Evolutionary conservation across 1,140 invertebrate species (phyloP), one percentile per base, ranked within the genome.

Genomic region (Lutraria rhynchaena): DNA sequence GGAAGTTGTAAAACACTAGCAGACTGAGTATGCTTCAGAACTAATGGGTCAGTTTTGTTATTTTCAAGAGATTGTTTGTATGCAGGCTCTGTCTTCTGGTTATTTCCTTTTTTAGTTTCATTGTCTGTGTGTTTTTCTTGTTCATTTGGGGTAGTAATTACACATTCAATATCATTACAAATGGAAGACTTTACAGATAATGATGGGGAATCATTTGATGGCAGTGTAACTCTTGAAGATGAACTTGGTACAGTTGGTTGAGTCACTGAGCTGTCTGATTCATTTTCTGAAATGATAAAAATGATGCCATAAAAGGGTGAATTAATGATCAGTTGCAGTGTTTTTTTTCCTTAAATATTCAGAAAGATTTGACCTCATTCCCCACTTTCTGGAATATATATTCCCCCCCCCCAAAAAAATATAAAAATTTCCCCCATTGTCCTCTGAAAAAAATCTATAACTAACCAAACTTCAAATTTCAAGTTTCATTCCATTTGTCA

Each of bases 281-380:
- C 76, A 3, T 49, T 46, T 46, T 57, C 76, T 80, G 51, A 49
- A 80, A 80, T 60, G 37, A 73, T n/a, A 55, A n/a, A 37, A 57
- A 37, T 1, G 51, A 63, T 41, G 37, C n/a, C n/a, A n/a, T n/a
- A n/a, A n/a, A n/a, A n/a, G n/a, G n/a, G n/a, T n/a, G n/a, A n/a
- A n/a, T n/a, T n/a, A n/a, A n/a, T n/a, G n/a, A n/a, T n/a, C n/a
- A n/a, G n/a, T n/a, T n/a, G n/a, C n/a, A n/a, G n/a, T n/a, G n/a
- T n/a, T n/a, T n/a, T n/a, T n/a, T n/a, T n/a, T n/a, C n/a, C n/a
- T n/a, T n/a, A n/a, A n/a, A n/a, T n/a, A n/a, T n/a, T n/a, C n/a
- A n/a, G n/a, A n/a, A n/a, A n/a, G n/a, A n/a, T n/a, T n/a, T n/a
- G n/a, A n/a, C n/a, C n/a, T n/a, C n/a, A n/a, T n/a, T n/a, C n/a